These are phyloP conservation scores for Addax nasomaculatus DNA, from an alignment of 2,113 vertebrate genomes.

Conservation along the genomic window DNA sequence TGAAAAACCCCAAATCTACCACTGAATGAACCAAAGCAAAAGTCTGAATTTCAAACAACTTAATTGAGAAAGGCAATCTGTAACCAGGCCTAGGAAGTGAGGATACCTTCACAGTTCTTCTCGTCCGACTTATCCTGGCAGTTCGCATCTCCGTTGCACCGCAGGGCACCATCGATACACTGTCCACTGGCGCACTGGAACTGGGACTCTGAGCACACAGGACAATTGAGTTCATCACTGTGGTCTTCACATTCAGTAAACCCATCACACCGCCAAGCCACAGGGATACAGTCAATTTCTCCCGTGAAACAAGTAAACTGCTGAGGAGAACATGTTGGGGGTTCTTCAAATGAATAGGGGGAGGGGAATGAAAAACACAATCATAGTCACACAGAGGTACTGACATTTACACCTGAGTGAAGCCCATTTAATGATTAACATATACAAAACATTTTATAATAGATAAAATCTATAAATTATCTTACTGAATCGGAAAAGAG, in stretches of 20 bases:
- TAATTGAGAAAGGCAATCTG: not conserved
- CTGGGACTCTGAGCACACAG: slow-evolving; percentile 90
- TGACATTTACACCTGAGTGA: not conserved
- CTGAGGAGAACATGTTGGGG: slow-evolving; percentile 96
- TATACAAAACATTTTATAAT: not conserved
- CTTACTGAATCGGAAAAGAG: not conserved
- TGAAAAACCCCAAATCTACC: not conserved
- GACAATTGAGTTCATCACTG: slow-evolving; percentile 95
- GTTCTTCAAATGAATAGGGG: slow-evolving; percentile 83
- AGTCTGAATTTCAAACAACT: not conserved
- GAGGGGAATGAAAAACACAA: slow-evolving; percentile 29
- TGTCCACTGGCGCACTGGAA: slow-evolving; percentile 97
- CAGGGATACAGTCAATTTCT: slow-evolving; percentile 97
- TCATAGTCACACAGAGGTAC: slow-evolving; percentile 29
- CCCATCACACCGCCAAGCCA: slow-evolving; percentile 95
- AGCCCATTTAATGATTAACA: not conserved
- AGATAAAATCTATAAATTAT: not conserved
- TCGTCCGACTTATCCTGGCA: slow-evolving; percentile 97
- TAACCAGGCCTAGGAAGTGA: not conserved
- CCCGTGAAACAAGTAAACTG: slow-evolving; percentile 96
- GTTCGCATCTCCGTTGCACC: slow-evolving; percentile 93
- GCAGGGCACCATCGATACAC: slow-evolving; percentile 88
- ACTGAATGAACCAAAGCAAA: not conserved
- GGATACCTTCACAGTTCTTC: slow-evolving; percentile 91
- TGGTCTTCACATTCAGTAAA: slow-evolving; percentile 94